A percentile compares a stretch with the other conserved stretches of the same genome.
These are phyloP conservation scores for Sycophaga agraensis DNA, from an alignment of 1,140 invertebrate species.

Conservation along the genomic window DNA sequence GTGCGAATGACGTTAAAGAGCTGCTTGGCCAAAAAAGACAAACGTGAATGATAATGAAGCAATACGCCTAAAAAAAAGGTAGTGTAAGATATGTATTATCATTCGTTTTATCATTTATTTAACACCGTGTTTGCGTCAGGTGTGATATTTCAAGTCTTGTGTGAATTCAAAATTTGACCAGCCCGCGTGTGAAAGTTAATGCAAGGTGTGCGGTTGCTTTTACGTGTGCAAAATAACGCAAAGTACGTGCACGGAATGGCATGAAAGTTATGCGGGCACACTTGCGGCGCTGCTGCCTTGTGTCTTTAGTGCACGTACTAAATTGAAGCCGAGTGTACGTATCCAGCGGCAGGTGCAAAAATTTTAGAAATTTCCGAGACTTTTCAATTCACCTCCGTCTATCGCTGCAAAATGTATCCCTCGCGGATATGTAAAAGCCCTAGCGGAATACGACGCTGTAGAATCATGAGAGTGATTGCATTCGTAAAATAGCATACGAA, in stretches of 20 bases:
- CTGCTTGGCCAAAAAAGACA: too few species aligned
- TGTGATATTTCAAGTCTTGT: neutral
- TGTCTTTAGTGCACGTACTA: constrained; percentile 8
- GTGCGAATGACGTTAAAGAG: too few species aligned
- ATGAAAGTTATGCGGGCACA: neutral
- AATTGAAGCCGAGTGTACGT: constrained; percentile 1
- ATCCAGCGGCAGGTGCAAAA: neutral
- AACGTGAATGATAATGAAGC: too few species aligned
- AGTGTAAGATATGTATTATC: too few species aligned
- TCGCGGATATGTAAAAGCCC: neutral
- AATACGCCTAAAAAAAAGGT: too few species aligned
- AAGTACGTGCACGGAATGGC: neutral
- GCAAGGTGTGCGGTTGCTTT: constrained; percentile 4
- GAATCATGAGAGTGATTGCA: too few species aligned
- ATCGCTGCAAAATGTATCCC: neutral
- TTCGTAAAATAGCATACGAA: too few species aligned
- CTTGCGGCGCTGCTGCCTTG: neutral
- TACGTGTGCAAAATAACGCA: constrained; percentile 4
- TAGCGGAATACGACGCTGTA: too few species aligned
- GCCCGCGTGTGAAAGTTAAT: constrained; percentile 4
- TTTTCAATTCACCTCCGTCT: neutral
- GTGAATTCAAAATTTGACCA: constrained; percentile 13
- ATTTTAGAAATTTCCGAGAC: constrained; percentile 1
- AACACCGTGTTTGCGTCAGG: neutral
- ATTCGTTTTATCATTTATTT: too few species aligned